phyloP scores from a whole-genome alignment of 2,797 vertebrate species.

The Rhinoraja longicauda region DNA sequence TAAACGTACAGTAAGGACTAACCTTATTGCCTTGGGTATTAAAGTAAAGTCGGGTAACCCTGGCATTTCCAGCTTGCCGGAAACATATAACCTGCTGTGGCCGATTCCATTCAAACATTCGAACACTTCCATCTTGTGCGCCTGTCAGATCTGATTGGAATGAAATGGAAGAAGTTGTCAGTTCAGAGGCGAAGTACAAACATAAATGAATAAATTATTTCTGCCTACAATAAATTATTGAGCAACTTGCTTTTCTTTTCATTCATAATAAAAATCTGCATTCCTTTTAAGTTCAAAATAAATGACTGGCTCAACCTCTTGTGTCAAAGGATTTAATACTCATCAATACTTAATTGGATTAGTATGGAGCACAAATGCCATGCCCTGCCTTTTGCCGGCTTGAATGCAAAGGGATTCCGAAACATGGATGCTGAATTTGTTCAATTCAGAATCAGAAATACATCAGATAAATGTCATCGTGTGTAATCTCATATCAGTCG shows the following conservation, averaged over 20 bases:
- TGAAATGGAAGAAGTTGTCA: neutral
- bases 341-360: neutral
- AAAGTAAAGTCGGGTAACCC: constrained; percentile 92
- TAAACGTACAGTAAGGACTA: constrained; percentile 25
- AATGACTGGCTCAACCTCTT: neutral
- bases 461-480: neutral
- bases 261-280: neutral
- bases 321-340: neutral
- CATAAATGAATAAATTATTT: neutral
- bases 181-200: neutral
- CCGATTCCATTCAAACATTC: constrained; percentile 97
- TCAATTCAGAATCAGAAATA: neutral
- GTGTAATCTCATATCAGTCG: neutral
- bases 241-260: neutral
- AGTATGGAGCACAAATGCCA: neutral
- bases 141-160: constrained; percentile 80
- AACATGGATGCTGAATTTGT: neutral
- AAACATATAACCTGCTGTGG: constrained; percentile 95
- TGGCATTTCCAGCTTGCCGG: constrained; percentile 89
- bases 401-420: neutral
- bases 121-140: constrained; percentile 92
- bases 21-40: constrained; percentile 98
- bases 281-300: neutral
- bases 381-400: neutral
- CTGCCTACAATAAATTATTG: neutral